Evolutionary conservation across 2,113 vertebrate genomes (phyloP).

Genomic region (Todiramphus chloris): DNA sequence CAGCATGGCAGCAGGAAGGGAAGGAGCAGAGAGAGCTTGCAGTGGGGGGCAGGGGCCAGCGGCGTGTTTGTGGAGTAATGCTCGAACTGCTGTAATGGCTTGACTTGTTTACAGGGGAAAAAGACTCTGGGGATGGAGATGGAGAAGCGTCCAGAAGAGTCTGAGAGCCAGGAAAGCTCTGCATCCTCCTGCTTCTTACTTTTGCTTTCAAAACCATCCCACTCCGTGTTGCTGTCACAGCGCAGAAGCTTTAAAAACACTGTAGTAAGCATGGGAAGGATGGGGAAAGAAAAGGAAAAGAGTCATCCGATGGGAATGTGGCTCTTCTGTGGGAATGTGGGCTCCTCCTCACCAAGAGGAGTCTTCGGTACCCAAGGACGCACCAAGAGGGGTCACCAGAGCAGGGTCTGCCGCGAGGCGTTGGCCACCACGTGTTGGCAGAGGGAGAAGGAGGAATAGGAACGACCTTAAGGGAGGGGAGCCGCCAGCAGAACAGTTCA

Average conservation of each 20-base stretch:
- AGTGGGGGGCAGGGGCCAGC: neutral
- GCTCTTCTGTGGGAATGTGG: rapidly evolving
- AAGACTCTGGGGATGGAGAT: neutral
- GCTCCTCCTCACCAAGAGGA: neutral
- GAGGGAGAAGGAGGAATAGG: conserved; percentile 4
- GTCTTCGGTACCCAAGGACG: neutral
- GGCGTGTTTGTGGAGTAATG: neutral
- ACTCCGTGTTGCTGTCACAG: neutral
- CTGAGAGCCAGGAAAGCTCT: neutral
- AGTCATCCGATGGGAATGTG: neutral
- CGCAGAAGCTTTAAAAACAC: neutral
- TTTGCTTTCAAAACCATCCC: neutral
- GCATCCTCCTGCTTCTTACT: neutral
- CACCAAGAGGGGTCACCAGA: neutral
- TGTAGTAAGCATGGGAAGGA: neutral
- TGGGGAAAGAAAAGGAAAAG: neutral
- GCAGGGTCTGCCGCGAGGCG: rapidly evolving
- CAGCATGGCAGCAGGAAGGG: neutral
- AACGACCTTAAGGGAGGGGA: conserved; percentile 65
- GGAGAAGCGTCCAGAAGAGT: conserved; percentile 7
- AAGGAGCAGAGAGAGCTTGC: neutral
- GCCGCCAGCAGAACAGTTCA: conserved; percentile 42
- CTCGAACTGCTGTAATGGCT: neutral
- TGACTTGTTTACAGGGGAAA: conserved; percentile 25
- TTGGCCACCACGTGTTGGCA: neutral